Percentiles rank a stretch among this genome's conserved stretches.
Evolutionary conservation across 2,888 invertebrate genomes (phyloP).

Genomic region (Ethmia dodecea): DNA sequence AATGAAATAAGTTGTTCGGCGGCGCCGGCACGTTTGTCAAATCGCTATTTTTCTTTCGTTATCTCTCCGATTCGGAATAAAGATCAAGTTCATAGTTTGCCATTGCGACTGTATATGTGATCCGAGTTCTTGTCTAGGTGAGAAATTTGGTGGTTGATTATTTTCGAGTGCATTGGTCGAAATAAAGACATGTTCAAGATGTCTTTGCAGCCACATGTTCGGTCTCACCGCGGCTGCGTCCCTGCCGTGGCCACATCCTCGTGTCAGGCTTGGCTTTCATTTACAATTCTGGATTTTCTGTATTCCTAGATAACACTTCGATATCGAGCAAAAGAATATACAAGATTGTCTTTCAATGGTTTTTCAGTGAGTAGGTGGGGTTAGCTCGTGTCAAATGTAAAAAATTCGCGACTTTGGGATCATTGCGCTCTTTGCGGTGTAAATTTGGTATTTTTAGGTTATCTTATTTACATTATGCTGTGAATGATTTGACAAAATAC

Average conservation of each 20-base stretch:
- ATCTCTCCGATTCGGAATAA: conserved; percentile 37
- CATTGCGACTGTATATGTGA: conserved; percentile 28
- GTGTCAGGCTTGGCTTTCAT: conserved; percentile 29
- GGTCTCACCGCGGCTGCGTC: conserved; percentile 41
- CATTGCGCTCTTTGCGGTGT: conserved; percentile 11
- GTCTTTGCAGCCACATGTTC: conserved; percentile 71
- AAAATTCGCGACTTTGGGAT: conserved; percentile 19
- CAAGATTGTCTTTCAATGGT: conserved; percentile 9
- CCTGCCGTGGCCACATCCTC: conserved; percentile 31
- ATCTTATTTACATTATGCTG: conserved; percentile 4
- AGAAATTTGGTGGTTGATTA: conserved; percentile 37
- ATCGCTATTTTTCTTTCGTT: conserved; percentile 55
- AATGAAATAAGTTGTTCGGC: conserved; percentile 51
- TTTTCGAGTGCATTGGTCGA: conserved; percentile 36
- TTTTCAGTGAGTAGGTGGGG: conserved; percentile 41
- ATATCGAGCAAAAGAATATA: conserved; percentile 9
- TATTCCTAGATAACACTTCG: not conserved
- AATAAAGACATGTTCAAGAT: conserved; percentile 55
- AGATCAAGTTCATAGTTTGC: conserved; percentile 40
- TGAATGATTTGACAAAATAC: conserved; percentile 27
- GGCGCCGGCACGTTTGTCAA: conserved; percentile 75
- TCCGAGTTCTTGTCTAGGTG: conserved; percentile 33
- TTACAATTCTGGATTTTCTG: not conserved
- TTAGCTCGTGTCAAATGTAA: conserved; percentile 43
- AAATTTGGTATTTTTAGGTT: not conserved